Conservation (phyloP, 2,888 invertebrate species). For the Agrochola lychnidis region DNA sequence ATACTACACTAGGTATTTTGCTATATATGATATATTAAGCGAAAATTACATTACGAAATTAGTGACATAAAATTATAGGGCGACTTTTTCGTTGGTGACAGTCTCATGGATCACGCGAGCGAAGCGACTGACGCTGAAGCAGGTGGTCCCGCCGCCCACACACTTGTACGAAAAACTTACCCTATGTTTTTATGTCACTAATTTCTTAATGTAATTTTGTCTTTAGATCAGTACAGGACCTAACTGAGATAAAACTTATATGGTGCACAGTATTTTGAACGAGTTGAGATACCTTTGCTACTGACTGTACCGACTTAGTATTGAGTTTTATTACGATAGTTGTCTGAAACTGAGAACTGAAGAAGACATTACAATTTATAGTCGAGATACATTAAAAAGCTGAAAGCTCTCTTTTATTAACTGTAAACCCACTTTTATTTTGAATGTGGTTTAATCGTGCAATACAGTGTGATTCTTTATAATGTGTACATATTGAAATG, state of each 20-base stretch:
- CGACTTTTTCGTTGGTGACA: no score
- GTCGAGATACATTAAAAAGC: constrained; percentile 10
- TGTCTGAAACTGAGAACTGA: constrained; percentile 23
- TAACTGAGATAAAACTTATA: background rate
- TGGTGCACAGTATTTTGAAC: background rate
- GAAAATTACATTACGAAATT: no score
- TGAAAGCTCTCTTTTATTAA: constrained; percentile 26
- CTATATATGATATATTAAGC: background rate
- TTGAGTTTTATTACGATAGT: constrained; percentile 37
- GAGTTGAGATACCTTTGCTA: background rate
- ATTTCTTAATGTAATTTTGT: no score
- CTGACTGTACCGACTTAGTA: constrained; percentile 7
- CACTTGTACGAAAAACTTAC: no score
- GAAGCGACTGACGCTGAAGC: no score
- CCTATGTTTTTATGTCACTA: no score
- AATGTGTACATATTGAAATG: no score
- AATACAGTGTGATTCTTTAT: no score
- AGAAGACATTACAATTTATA: constrained; percentile 31
- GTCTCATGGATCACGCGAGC: no score
- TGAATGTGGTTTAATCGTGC: constrained; percentile 3
- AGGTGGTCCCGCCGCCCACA: no score
- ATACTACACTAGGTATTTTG: background rate
- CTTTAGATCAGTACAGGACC: background rate
- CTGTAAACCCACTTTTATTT: constrained; percentile 29
- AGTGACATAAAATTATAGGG: no score